Percentiles rank a stretch among this genome's conserved stretches.
Conservation (phyloP, 2,888 invertebrate genomes). For the Gandaritis pyraliata region DNA sequence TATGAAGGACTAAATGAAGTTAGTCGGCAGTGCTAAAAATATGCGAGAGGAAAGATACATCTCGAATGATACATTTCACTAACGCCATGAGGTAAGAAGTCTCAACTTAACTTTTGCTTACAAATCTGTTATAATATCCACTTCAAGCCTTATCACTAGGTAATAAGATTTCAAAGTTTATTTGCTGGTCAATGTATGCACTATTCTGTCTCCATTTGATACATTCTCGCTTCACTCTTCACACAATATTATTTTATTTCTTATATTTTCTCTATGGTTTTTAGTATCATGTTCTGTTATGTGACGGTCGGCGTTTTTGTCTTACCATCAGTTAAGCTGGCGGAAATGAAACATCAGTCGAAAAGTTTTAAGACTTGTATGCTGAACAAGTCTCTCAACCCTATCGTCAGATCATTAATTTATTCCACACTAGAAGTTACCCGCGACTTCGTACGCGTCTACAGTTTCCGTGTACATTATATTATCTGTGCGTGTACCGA, state of each 20-base stretch:
- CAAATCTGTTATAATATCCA: background rate
- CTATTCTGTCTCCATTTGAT: conserved; percentile 70
- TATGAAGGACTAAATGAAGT: background rate
- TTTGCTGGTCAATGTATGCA: background rate
- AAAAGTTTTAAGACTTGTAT: background rate
- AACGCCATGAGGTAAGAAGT: background rate
- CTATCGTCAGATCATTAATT: too few species aligned
- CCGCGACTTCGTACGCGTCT: too few species aligned
- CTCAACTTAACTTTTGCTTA: conserved; percentile 2
- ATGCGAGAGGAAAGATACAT: too few species aligned
- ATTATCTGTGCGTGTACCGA: too few species aligned
- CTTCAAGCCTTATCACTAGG: conserved; percentile 35
- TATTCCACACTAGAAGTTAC: too few species aligned
- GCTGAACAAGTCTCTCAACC: background rate
- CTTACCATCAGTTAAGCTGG: background rate
- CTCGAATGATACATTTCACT: background rate
- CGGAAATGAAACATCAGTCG: background rate
- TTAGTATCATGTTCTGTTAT: conserved; percentile 10
- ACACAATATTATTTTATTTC: conserved; percentile 53
- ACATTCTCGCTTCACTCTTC: conserved; percentile 55
- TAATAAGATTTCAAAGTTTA: conserved; percentile 12
- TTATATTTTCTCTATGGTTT: conserved; percentile 37
- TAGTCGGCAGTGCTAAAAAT: conserved; percentile 8
- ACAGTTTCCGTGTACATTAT: too few species aligned
- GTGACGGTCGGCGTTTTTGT: conserved; percentile 1